Base-by-base conservation (phyloP, 2,888 invertebrate genomes). In the Seira musarum region DNA sequence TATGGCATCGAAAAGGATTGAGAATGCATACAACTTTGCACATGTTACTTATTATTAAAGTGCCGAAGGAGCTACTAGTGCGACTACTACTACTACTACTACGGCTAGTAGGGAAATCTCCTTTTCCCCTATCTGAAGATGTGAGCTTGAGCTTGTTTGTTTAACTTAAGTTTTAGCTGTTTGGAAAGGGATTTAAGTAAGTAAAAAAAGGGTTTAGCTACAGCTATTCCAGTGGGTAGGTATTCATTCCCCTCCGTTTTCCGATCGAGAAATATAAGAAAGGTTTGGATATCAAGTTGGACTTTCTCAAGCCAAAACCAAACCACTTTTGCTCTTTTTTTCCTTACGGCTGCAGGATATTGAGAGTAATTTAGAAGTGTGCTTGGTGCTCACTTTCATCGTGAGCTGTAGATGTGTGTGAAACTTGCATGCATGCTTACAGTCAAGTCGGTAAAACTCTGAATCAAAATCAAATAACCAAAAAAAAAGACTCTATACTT, bases 151-250 rank as follows among this genome's bases (percentile, higher is more conserved):
- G 53, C 53, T 53, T 53, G 53, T 53, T 53, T 53, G 53, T 53
- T 53, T 53, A 53, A 53, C 53, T 53, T 53, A 17, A 53, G 53
- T 53, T 53, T 30, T 53, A 53, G 53, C 53, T 53, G 53, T 53
- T 53, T 53, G 53, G 53, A 13, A 13, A 53, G 17, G 53, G 53
- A 53, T 53, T 53, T 53, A 53, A 30, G 30, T 30, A 30, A 30
- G 30, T 30, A 30, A 30, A 30, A 30, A 30, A 30, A 30, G 30
- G 30, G 30, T 30, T 30, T 30, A 30, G 30, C 30, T 30, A 30
- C 30, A 5, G 30, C 30, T 30, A 30, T 8, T 30, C 8, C 3
- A 30, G 30, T n/a, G n/a, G n/a, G n/a, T n/a, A n/a, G n/a, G 30
- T 30, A 30, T 30, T 5, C 8, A 30, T 30, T 30, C 30, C 30